phyloP scores from a whole-genome alignment of 2,888 invertebrate genomes.

The Coenonympha arcania region DNA sequence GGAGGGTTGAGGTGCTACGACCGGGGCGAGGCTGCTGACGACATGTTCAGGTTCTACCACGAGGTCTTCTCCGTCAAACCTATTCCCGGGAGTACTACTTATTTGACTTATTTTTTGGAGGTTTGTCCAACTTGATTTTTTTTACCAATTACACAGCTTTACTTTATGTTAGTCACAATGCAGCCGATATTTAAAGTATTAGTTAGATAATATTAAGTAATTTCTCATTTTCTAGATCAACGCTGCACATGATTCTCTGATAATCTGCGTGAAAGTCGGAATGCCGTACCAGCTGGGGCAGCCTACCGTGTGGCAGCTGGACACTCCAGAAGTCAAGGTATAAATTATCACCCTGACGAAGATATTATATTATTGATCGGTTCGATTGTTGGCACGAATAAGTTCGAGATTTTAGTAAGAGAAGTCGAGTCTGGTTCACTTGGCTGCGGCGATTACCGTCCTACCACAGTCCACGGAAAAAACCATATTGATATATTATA shows the following conservation, averaged over 20 bases:
- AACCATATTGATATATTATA: too few relatives aligned
- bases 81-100: slow-evolving; percentile 28
- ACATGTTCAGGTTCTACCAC: slow-evolving; percentile 57
- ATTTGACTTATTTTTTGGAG: slow-evolving; percentile 50
- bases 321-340: slow-evolving; percentile 46
- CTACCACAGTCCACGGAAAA: too few relatives aligned
- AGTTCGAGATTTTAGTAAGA: too few relatives aligned
- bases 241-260: slow-evolving; percentile 29
- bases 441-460: too few relatives aligned
- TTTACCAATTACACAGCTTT: not conserved
- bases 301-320: slow-evolving; percentile 49
- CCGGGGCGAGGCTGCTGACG: slow-evolving; percentile 43
- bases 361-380: too few relatives aligned
- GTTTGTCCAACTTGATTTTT: slow-evolving; percentile 30
- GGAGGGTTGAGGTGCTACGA: slow-evolving; percentile 57
- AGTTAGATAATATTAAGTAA: not conserved
- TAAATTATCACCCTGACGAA: too few relatives aligned
- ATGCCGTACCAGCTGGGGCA: slow-evolving; percentile 47
- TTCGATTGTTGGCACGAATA: too few relatives aligned
- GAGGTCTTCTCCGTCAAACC: slow-evolving; percentile 54
- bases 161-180: not conserved
- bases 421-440: too few relatives aligned
- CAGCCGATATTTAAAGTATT: too few relatives aligned
- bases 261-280: slow-evolving; percentile 57
- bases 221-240: slow-evolving; percentile 22